Base-by-base conservation (phyloP, 2,113 vertebrate species). In the Salvelinus alpinus region DNA sequence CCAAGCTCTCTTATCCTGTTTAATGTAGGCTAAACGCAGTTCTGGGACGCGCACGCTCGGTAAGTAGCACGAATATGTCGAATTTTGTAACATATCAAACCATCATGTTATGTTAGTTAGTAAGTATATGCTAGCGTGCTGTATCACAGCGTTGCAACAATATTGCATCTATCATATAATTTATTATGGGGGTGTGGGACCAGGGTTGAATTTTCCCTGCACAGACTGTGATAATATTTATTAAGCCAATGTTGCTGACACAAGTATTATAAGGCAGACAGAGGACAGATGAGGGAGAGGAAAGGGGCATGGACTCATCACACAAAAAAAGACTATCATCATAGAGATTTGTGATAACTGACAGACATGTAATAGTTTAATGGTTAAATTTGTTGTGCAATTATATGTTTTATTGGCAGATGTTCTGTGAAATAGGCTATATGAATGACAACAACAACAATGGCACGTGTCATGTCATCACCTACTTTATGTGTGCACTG, bases 11-110 rank as follows among this genome's bases (percentile, higher is more conserved):
- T 11, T 11, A 48, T 48, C 79, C 73, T 84, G 80, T n/a, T 4
- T 14, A 85, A 89, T 90, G 87, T 89, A 89, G 89, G 79, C 38
- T 20, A 4, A 85, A 89, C 89, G 89, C 89, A 90, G 89, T 90
- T 89, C 75, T 72, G 86, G 91, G 90, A 91, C 89, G 89, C 90
- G 87, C 90, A 85, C 86, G 82, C 85, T 84, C 76, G 89, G 91
- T 91, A 88, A 91, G 91, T 90, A 88, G 89, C 88, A 84, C 85
- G 80, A 86, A 88, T 88, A 11, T 54, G 51, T 54, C 12, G 5
- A 6, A 62, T 62, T 44, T 24, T 62, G 59, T 24, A 62, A 1
- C 59, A 62, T 24, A 62, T 24, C 59, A 62, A 62, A 11, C 70
- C 78, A 84, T 78, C 84, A 86, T 87, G 82, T 82, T 89, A 86